Evolutionary conservation across 2,797 vertebrate species (phyloP), one percentile per base, ranked within the genome.

Genomic region (Mycteria americana): DNA sequence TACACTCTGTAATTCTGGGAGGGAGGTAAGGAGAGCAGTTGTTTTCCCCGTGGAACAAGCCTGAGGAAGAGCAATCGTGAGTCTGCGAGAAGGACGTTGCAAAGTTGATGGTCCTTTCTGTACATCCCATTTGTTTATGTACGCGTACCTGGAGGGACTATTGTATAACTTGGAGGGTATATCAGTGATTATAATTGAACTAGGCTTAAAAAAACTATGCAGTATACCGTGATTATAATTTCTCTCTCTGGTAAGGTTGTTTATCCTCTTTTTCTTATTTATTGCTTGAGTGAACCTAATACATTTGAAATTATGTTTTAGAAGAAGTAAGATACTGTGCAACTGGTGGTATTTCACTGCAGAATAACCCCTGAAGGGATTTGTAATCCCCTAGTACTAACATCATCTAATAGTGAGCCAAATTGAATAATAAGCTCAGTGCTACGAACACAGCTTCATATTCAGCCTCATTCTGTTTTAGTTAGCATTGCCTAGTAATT

Each of bases 181-280:
- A 37, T 53, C 28, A 9, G 46, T 60, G 78, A 46, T 46, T 80
- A 5, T 59, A 83, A 74, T 12, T 85, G 68, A 85, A 65, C 73
- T 50, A 18, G 4, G 87, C 63, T 56, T 39, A 30, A 56, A 89
- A 70, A 64, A 51, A 1, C 5, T 18, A 3, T 48, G 25, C 56
- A 0, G 0, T 57, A 39, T 39, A 50, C 67, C 0, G 0, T 60
- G 51, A 62, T 85, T 72, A 46, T 67, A 67, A 95, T 95, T 93
- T 85, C 46, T 89, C 25, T 89, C 39, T 54, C 64, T 69, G 33
- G 11, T 45, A 45, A 83, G 31, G 72, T 65, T 85, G 73, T 77
- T 93, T 92, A 76, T 91, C n/a, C 48, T 75, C 79, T 90, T 63
- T 85, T 67, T 80, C 83, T 82, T 91, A 72, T 69, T 96, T 94